phyloP scores from a whole-genome alignment of 1,140 invertebrate genomes.

The Venustaconcha ellipsiformis region DNA sequence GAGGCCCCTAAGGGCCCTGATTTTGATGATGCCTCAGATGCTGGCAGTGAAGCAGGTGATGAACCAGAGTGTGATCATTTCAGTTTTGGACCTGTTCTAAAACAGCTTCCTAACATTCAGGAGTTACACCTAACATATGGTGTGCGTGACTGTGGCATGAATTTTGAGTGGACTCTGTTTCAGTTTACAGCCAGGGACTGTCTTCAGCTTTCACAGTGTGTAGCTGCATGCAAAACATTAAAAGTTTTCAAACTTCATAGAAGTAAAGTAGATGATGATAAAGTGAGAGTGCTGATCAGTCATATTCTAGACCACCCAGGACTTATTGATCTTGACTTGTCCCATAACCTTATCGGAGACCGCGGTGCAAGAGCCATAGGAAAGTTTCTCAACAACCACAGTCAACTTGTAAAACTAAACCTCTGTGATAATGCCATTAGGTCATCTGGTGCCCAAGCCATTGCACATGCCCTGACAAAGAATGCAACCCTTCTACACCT shows the following conservation, averaged over 20 bases:
- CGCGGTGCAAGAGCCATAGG: constrained; percentile 67
- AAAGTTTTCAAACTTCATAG: constrained; percentile 62
- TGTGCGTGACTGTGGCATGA: constrained; percentile 70
- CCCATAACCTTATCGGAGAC: constrained; percentile 68
- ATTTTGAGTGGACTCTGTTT: constrained; percentile 70
- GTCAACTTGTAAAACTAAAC: constrained; percentile 60
- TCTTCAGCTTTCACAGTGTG: constrained; percentile 64
- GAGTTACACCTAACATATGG: constrained; percentile 67
- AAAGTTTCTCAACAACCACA: constrained; percentile 68
- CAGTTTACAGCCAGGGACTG: constrained; percentile 69
- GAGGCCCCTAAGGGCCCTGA: constrained; percentile 63
- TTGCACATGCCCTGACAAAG: constrained; percentile 67
- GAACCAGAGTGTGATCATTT: constrained; percentile 68
- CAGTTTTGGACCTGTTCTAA: constrained; percentile 65
- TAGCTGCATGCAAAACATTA: constrained; percentile 61
- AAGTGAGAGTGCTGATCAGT: constrained; percentile 66
- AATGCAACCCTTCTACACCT: constrained; percentile 61
- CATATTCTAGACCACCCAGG: constrained; percentile 67
- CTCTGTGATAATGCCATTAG: constrained; percentile 67
- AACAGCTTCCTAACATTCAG: constrained; percentile 60
- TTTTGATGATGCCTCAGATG: constrained; percentile 64
- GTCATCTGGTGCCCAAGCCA: constrained; percentile 65
- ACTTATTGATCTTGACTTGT: constrained; percentile 64
- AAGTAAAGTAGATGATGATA: constrained; percentile 66
- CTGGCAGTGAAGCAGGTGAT: constrained; percentile 63